Evolutionary conservation across 2,113 vertebrate species (phyloP), one percentile per base, ranked within the genome.

Genomic region (Malurus alboscapulatus): DNA sequence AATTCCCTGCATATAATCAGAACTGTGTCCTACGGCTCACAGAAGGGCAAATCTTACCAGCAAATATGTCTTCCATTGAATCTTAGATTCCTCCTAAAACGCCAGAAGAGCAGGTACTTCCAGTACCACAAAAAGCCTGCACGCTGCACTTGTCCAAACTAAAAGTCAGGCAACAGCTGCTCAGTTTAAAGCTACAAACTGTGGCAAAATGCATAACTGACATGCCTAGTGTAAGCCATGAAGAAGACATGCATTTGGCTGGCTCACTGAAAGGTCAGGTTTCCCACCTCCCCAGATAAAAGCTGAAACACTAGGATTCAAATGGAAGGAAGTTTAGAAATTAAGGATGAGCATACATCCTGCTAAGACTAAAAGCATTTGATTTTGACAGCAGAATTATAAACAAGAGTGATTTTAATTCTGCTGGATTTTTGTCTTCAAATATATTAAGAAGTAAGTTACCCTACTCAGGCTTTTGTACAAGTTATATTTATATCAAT

Each of bases 81-180:
- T 62, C 83, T 86, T 40, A 78, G 54, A 67, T 89, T 95, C 75
- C 91, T 91, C 86, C 74, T 58, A 71, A 94, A 96, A 90, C 36
- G 58, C 61, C 86, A 95, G 89, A 95, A 88, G 92, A 95, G 77
- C 95, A 96, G 97, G 97, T 98, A 97, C 87, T 91, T 94, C 58
- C 80, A 94, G 59, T 50, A 66, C 75, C 94, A 93, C 94, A 78
- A 75, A 87, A 96, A 75, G 95, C 78, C 87, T 86, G 95, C 48
- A 66, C 76, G 30, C 93, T 96, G 95, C 97, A 97, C 97, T 98
- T 96, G 97, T 97, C 97, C 93, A 96, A 97, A 97, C 97, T 97
- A 97, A 97, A 92, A 96, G 96, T 93, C 93, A 96, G 96, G 94
- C 87, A 94, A 95, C 97, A 98, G 96, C 97, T 97, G 97, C 97